Base-by-base conservation (phyloP, 2,113 vertebrate genomes). In the Puffinus mauretanicus region DNA sequence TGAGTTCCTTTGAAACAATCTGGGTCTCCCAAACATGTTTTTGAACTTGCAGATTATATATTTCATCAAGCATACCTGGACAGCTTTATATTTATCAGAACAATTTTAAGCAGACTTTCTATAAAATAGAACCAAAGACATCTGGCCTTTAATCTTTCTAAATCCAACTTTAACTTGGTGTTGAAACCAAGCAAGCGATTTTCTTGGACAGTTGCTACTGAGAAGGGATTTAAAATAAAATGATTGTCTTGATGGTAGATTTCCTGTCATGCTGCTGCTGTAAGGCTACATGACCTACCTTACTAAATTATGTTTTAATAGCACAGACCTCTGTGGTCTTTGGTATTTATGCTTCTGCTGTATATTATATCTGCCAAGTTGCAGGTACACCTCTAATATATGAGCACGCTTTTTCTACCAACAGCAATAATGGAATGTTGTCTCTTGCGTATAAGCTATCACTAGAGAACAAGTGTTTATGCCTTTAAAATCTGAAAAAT, bases 251-350 rank as follows among this genome's bases (percentile, higher is more conserved):
- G 67, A 71, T 88, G 51, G 86, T 84, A 75, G 92, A 71, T 90
- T 93, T 93, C 47, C 44, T 93, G 70, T 94, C 66, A 27, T 72
- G 27, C 65, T 91, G 72, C 90, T 4, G 9, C 54, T 88, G 8
- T 80, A 73, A 95, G 61, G 72, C 82, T 90, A 30, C 7, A 8
- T 91, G 92, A 91, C 61, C 49, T 86, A 86, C 51, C 88, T 89
- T 71, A 75, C 57, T 95, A 94, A 95, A 91, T 95, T 89, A 82
- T 42, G 10, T 75, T 87, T 57, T 87, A 96, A 91, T 92, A 94
- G 52, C 61, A 65, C 67, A 86, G 57, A 84, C 86, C 54, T 93
- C 64, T 84, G 57, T 91, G 51, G 65, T 90, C 65, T 86, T 86
- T 25, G 16, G 38, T 95, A 84, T 94, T 96, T 94, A 91, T 96